Evolutionary conservation across 2,113 vertebrate species (phyloP), one percentile per base, ranked within the genome.

Genomic region (Crotalus tigris): DNA sequence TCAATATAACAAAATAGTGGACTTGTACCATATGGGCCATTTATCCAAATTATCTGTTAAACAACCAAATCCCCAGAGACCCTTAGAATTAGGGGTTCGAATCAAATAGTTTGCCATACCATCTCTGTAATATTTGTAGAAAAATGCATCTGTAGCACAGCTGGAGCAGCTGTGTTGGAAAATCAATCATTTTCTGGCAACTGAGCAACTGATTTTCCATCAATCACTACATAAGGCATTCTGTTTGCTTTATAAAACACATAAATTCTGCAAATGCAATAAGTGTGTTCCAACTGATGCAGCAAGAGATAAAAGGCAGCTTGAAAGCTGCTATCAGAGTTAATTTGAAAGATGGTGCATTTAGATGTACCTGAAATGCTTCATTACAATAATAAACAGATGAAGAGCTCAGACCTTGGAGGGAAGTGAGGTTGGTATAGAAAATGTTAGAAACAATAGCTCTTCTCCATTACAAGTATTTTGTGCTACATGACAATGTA

Each of bases 131-230:
- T 94, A 96, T 95, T 96, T 90, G 96, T 97, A 97, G 96, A 95
- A 92, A 94, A 96, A 88, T 94, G 95, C 98, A 98, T 98, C 97
- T 98, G 98, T 87, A 95, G 95, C 96, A 97, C 98, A 98, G 98
- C 98, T 98, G 98, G 96, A 97, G 95, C 97, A 98, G 97, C 97
- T 97, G 97, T 96, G 95, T 97, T 97, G 97, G 97, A 97, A 98
- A 98, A 98, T 98, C 98, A 98, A 97, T 98, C 98, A 97, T 96
- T 97, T 96, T 96, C 96, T 97, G 97, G 97, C 97, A 98, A 98
- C 96, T 96, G 96, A 96, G 96, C 93, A 94, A 94, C 97, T 97
- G 97, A 98, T 97, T 98, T 98, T 95, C 97, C 97, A 97, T 98
- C 98, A 98, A 98, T 98, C 97, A 97, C 96, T 97, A 97, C 94